A percentile compares a stretch with the other conserved stretches of the same genome.
Evolutionary conservation across 1,140 invertebrate species (phyloP).

Genomic region (Portunus trituberculatus): DNA sequence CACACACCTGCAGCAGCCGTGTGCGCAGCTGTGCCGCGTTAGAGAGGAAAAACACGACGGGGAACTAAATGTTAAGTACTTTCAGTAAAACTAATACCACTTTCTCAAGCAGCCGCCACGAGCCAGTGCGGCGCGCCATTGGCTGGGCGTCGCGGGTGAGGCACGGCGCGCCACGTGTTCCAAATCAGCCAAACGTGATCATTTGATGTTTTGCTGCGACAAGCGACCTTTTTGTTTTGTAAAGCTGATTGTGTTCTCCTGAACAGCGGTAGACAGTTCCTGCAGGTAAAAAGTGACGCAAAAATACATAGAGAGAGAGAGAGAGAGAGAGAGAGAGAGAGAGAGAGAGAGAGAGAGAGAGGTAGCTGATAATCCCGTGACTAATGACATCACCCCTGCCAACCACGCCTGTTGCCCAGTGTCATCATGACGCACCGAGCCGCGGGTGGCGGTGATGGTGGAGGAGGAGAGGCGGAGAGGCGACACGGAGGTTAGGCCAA

Average conservation of each 20-base stretch:
- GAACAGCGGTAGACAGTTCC: neutral
- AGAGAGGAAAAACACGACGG: neutral
- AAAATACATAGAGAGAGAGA: neutral
- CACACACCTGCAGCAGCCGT: too few species aligned
- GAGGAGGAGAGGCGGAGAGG: neutral
- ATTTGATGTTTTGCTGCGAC: neutral
- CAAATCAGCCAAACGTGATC: neutral
- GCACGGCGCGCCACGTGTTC: neutral
- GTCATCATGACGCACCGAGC: neutral
- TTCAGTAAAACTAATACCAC: neutral
- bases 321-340: conserved; percentile 20
- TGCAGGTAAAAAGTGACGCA: neutral
- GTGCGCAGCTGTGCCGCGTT: neutral
- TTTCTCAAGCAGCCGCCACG: conserved; percentile 50
- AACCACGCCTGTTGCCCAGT: neutral
- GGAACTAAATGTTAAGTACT: neutral
- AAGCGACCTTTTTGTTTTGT: neutral
- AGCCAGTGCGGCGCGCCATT: conserved; percentile 1
- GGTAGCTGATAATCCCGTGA: neutral
- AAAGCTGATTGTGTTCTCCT: neutral
- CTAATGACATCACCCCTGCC: neutral
- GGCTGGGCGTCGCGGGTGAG: neutral
- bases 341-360: neutral
- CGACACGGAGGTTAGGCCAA: too few species aligned
- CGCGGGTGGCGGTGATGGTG: neutral